Evolutionary conservation across 2,113 vertebrate species (phyloP).

Genomic region (Chlorocebus sabaeus): DNA sequence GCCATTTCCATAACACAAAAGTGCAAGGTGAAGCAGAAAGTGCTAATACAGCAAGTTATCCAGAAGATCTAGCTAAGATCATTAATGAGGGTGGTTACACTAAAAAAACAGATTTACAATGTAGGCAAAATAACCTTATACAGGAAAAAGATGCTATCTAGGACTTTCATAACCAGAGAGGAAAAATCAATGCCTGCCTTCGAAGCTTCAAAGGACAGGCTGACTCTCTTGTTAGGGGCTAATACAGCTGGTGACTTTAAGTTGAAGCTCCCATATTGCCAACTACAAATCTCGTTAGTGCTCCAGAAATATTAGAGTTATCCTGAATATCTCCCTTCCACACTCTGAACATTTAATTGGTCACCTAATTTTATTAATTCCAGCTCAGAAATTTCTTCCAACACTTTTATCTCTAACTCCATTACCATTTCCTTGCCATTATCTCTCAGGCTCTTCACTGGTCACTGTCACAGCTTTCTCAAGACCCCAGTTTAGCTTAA

Average conservation of each 20-base stretch:
- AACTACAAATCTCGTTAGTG: neutral
- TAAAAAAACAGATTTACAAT: neutral
- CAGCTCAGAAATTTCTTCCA: neutral
- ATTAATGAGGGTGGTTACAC: neutral
- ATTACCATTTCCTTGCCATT: neutral
- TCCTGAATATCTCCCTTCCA: neutral
- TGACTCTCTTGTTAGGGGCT: neutral
- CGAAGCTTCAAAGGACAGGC: neutral
- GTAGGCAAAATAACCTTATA: neutral
- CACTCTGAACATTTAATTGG: neutral
- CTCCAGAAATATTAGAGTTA: neutral
- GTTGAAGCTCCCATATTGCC: neutral
- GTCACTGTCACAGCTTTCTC: neutral
- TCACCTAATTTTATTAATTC: neutral
- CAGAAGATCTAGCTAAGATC: neutral
- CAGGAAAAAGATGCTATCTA: neutral
- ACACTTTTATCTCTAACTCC: neutral
- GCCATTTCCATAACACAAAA: neutral
- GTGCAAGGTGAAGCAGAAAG: neutral
- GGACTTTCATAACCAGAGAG: neutral
- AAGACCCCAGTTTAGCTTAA: neutral
- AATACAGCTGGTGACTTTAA: neutral
- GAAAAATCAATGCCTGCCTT: neutral
- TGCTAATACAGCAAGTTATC: neutral
- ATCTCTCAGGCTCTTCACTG: neutral